These are phyloP conservation scores for Conistra vaccinii DNA, from an alignment of 2,888 invertebrate species.

Conservation along the genomic window DNA sequence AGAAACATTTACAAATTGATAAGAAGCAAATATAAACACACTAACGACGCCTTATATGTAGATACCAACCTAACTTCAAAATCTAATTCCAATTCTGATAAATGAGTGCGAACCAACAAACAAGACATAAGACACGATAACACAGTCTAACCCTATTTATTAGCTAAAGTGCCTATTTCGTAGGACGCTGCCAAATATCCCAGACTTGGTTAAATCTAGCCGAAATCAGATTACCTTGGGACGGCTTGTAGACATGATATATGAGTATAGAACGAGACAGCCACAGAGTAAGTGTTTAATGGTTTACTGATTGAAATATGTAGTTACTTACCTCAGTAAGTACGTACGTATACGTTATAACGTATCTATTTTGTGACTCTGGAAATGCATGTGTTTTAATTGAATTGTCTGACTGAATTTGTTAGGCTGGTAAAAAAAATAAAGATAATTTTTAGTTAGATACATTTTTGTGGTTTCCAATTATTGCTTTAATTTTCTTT, in stretches of 20 bases:
- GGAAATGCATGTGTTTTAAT: neutral
- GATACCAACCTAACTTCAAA: neutral
- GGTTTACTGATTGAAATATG: slow-evolving; percentile 36
- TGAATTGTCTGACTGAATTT: neutral
- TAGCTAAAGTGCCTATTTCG: slow-evolving; percentile 51
- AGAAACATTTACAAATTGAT: neutral
- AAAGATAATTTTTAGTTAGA: too few relatives aligned
- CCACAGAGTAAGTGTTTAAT: slow-evolving; percentile 26
- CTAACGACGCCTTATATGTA: neutral
- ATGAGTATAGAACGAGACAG: slow-evolving; percentile 17
- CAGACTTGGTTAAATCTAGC: slow-evolving; percentile 58
- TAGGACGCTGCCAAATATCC: slow-evolving; percentile 41
- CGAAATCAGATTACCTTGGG: slow-evolving; percentile 57
- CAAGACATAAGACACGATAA: slow-evolving; percentile 16
- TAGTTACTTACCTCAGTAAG: neutral
- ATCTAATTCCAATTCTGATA: neutral
- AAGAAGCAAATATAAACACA: neutral
- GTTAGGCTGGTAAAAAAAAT: neutral
- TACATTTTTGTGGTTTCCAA: too few relatives aligned
- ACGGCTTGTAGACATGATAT: slow-evolving; percentile 19
- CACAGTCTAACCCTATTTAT: slow-evolving; percentile 36
- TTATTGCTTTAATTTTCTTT: neutral
- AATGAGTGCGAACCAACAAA: slow-evolving; percentile 14
- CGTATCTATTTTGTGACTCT: neutral
- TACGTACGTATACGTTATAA: neutral